Percentiles rank a stretch among this genome's conserved stretches.
These are phyloP conservation scores for Thereva unica DNA, from an alignment of 2,888 invertebrate species.

Conservation along the genomic window DNA sequence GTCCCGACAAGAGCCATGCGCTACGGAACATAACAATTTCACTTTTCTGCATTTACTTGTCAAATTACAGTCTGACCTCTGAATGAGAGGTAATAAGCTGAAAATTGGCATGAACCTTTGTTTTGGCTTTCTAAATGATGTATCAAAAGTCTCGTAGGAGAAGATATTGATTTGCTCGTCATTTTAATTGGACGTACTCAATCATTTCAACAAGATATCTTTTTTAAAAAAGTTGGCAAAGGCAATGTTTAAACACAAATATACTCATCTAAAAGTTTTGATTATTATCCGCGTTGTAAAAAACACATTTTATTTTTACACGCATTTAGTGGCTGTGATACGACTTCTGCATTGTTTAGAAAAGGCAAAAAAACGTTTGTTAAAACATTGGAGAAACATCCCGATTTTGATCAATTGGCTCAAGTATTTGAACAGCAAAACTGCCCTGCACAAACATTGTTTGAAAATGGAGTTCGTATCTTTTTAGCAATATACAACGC, in stretches of 20 bases:
- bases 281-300: background rate
- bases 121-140: too few species aligned
- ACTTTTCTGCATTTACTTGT: too few species aligned
- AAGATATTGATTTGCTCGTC: conserved; percentile 24
- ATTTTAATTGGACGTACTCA: conserved; percentile 30
- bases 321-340: conserved; percentile 16
- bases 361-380: conserved; percentile 3
- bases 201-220: conserved; percentile 17
- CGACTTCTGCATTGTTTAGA: conserved; percentile 14
- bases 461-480: too few species aligned
- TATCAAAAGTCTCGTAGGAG: background rate
- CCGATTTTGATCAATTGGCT: conserved; percentile 9
- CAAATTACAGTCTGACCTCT: too few species aligned
- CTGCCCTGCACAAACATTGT: conserved; percentile 15
- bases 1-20: too few species aligned
- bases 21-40: too few species aligned
- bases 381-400: background rate
- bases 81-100: too few species aligned
- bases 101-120: too few species aligned
- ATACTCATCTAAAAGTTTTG: conserved; percentile 31
- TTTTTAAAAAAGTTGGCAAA: conserved; percentile 23
- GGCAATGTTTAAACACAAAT: conserved; percentile 33
- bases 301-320: conserved; percentile 17
- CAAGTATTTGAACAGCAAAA: conserved; percentile 12
- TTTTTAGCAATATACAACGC: too few species aligned